Evolutionary conservation across 2,888 invertebrate genomes (phyloP).

Genomic region (Drosophila pseudotalamancana): DNA sequence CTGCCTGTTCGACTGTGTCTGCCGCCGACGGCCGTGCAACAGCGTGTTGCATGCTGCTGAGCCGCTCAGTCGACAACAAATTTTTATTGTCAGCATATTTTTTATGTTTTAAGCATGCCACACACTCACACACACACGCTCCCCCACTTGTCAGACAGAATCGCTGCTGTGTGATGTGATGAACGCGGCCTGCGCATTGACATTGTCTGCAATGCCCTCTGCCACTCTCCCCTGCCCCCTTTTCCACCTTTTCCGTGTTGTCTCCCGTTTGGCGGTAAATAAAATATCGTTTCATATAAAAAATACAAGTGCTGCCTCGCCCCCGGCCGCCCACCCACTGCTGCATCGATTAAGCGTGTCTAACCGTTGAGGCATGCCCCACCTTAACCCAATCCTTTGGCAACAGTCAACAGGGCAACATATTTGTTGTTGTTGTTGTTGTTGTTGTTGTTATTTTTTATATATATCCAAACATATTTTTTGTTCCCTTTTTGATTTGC

Average conservation of each 20-base stretch:
- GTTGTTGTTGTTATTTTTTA: background rate
- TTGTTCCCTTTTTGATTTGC: constrained; percentile 16
- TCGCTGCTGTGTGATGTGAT: constrained; percentile 58
- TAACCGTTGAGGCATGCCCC: constrained; percentile 37
- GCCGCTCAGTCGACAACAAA: constrained; percentile 65
- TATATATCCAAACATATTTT: constrained; percentile 26
- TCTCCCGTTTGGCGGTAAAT: constrained; percentile 80
- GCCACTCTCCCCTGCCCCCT: background rate
- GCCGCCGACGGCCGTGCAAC: constrained; percentile 58
- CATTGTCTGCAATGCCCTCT: constrained; percentile 52
- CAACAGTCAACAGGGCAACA: constrained; percentile 56
- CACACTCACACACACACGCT: background rate
- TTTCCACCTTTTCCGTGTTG: constrained; percentile 30
- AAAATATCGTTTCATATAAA: constrained; percentile 71
- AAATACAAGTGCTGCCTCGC: constrained; percentile 50
- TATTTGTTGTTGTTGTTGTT: constrained; percentile 41
- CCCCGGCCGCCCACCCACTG: background rate
- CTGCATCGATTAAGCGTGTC: constrained; percentile 73
- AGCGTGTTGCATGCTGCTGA: constrained; percentile 77
- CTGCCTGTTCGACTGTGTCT: constrained; percentile 8
- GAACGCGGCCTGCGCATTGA: constrained; percentile 70
- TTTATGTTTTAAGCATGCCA: constrained; percentile 67
- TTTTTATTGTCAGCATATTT: constrained; percentile 79
- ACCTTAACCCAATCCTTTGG: constrained; percentile 31
- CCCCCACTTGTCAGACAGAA: constrained; percentile 21